Evolutionary conservation across 1,140 invertebrate species (phyloP).

Genomic region (Galendromus occidentalis): DNA sequence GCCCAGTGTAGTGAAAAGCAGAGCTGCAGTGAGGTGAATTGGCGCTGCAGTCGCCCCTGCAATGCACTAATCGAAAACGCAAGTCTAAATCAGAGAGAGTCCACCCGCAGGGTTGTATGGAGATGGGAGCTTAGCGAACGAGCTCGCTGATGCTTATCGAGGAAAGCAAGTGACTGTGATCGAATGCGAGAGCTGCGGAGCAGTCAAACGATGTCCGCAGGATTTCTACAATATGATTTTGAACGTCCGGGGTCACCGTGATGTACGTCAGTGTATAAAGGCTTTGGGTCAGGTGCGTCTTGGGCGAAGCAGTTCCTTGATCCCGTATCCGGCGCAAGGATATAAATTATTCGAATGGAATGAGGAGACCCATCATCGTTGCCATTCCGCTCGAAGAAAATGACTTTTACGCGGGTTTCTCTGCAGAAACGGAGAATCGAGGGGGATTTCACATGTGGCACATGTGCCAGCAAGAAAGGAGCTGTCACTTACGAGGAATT

Average conservation of each 20-base stretch:
- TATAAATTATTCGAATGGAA: no score
- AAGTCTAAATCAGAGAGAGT: no score
- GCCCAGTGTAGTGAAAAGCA: no score
- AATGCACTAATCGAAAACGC: no score
- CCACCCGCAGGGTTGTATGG: constrained; percentile 25
- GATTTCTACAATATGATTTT: constrained; percentile 46
- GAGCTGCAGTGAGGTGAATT: no score
- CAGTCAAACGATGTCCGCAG: constrained; percentile 36
- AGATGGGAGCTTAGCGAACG: background rate
- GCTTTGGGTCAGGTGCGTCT: constrained; percentile 38
- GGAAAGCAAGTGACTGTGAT: background rate
- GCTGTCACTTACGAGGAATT: constrained; percentile 40
- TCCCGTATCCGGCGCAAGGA: background rate
- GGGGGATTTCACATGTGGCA: constrained; percentile 42
- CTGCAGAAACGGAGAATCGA: constrained; percentile 38
- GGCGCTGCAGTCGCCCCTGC: no score
- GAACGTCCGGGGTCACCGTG: constrained; percentile 36
- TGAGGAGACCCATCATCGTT: no score
- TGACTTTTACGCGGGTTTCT: constrained; percentile 8
- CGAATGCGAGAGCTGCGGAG: constrained; percentile 37
- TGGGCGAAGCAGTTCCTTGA: no score
- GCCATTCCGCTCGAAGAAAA: no score
- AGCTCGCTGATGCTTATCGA: background rate
- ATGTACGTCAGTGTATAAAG: constrained; percentile 37
- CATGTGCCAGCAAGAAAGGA: constrained; percentile 41